Conservation (phyloP, 2,113 vertebrate genomes). For the Cercopithecus mona region DNA sequence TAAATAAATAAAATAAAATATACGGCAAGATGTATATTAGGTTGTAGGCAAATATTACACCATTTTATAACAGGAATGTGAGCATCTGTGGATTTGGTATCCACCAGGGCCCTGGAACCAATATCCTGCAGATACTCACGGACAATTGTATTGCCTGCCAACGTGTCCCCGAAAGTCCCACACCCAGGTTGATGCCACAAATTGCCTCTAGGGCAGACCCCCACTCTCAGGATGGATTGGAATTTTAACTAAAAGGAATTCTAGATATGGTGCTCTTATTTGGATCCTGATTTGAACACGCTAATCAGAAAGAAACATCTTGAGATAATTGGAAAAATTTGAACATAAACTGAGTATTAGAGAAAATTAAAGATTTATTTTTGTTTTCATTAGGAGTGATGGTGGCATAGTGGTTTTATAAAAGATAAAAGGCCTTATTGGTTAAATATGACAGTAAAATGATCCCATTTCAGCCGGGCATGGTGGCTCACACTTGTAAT, state of each 20-base stretch:
- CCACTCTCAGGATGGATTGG: neutral
- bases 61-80: neutral
- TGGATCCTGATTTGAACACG: neutral
- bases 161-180: neutral
- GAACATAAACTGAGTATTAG: neutral
- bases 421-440: neutral
- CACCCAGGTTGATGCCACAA: neutral
- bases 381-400: neutral
- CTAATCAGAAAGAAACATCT: neutral
- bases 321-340: neutral
- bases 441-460: neutral
- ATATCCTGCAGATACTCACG: neutral
- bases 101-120: neutral
- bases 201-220: neutral
- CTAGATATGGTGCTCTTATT: neutral
- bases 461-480: neutral
- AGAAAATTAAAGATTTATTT: neutral
- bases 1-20: no score
- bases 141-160: neutral
- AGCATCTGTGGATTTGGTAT: neutral
- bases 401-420: neutral
- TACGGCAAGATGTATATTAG: neutral
- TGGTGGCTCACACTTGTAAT: no score
- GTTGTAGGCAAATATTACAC: neutral
- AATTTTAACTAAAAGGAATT: slow-evolving; percentile 25